Conservation (phyloP, 2,113 vertebrate species). For the human (Homo sapiens) region DNA sequence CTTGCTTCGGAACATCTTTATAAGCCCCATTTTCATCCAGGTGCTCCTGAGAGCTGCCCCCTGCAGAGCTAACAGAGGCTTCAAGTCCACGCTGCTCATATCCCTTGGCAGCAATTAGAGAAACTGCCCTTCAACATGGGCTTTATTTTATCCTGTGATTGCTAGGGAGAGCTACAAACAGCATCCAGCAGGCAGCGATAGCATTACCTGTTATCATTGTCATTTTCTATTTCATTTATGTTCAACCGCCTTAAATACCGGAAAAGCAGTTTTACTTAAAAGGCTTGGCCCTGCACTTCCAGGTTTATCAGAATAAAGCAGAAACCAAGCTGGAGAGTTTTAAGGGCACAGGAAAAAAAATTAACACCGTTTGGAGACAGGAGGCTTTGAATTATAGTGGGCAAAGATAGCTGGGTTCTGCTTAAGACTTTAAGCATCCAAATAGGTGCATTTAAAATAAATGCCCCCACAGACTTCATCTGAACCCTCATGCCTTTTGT, state of each 20-base stretch:
- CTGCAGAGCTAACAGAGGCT: constrained; percentile 28
- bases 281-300: constrained; percentile 27
- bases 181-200: neutral
- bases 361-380: neutral
- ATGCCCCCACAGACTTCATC: neutral
- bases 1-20: neutral
- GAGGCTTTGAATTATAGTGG: constrained; percentile 61
- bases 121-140: neutral
- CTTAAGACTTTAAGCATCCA: constrained; percentile 68
- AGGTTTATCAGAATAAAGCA: constrained; percentile 16
- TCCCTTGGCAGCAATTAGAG: constrained; percentile 48
- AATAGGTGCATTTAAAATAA: constrained; percentile 70
- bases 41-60: neutral
- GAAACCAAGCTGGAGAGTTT: constrained; percentile 26
- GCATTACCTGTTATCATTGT: constrained; percentile 70
- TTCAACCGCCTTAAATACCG: neutral
- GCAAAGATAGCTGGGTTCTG: constrained; percentile 53
- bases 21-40: neutral
- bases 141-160: constrained; percentile 69
- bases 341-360: constrained; percentile 24
- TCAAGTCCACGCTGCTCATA: constrained; percentile 3
- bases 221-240: constrained; percentile 55
- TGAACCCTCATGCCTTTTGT: constrained; percentile 24
- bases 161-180: constrained; percentile 9
- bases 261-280: constrained; percentile 36